These are phyloP conservation scores for Eristalis tenax DNA, from an alignment of 2,888 invertebrate genomes.

Conservation along the genomic window DNA sequence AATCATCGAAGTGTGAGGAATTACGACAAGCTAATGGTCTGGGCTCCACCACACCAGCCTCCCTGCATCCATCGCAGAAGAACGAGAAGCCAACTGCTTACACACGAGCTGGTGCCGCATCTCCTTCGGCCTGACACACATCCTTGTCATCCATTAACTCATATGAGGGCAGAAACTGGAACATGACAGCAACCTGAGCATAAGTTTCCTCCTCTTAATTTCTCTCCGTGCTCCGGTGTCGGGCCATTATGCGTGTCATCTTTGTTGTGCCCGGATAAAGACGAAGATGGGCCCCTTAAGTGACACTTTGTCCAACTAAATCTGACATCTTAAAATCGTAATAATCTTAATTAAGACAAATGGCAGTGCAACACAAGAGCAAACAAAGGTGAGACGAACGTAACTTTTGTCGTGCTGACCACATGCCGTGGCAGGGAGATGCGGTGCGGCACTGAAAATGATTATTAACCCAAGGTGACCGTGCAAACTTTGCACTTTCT, in stretches of 20 bases:
- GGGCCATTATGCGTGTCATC: conserved; percentile 42
- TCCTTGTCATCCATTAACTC: conserved; percentile 48
- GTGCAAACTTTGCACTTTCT: conserved; percentile 37
- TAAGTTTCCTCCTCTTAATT: conserved; percentile 48
- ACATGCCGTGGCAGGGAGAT: neutral
- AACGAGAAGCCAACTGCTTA: neutral
- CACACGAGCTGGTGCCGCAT: conserved; percentile 1
- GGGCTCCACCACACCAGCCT: conserved; percentile 1
- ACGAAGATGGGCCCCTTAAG: conserved; percentile 25
- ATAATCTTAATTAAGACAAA: conserved; percentile 60
- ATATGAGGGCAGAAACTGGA: conserved; percentile 40
- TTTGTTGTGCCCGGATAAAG: neutral
- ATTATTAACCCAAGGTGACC: neutral
- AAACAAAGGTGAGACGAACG: neutral
- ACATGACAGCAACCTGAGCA: conserved; percentile 60
- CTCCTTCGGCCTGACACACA: neutral
- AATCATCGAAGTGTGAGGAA: conserved; percentile 1
- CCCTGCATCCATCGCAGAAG: neutral
- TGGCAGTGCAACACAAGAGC: conserved; percentile 2
- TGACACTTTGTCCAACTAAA: conserved; percentile 52
- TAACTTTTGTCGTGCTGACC: conserved; percentile 40
- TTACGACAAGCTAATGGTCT: conserved; percentile 1
- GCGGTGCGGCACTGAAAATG: neutral
- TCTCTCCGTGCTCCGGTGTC: conserved; percentile 12
- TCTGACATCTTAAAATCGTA: conserved; percentile 56